Conservation (phyloP, 2,888 invertebrate species). For the Cabera pusaria region DNA sequence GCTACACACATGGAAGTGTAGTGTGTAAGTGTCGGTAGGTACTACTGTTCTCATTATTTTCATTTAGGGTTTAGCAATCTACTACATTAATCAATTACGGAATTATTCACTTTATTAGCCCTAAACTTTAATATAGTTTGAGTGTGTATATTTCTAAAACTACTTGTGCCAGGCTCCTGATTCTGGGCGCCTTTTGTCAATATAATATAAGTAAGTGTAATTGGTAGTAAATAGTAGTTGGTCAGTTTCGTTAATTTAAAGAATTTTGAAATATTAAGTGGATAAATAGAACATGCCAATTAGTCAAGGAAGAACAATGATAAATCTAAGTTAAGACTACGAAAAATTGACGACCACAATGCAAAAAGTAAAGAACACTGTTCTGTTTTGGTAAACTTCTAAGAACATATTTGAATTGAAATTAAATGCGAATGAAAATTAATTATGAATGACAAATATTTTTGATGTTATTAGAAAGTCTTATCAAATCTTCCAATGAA, state of each 20-base stretch:
- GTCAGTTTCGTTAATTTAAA: conserved; percentile 18
- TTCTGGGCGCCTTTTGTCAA: conserved; percentile 11
- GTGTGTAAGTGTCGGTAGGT: conserved; percentile 11
- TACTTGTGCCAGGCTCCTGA: conserved; percentile 13
- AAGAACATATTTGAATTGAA: no score
- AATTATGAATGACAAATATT: no score
- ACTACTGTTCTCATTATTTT: conserved; percentile 4
- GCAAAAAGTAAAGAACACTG: conserved; percentile 10
- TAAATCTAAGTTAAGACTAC: conserved; percentile 20
- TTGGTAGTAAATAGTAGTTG: conserved; percentile 4
- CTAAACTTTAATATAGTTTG: conserved; percentile 8
- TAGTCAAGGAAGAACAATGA: conserved; percentile 32
- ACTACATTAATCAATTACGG: conserved; percentile 10
- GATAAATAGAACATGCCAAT: conserved; percentile 26
- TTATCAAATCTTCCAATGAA: no score
- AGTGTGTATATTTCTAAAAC: conserved; percentile 12
- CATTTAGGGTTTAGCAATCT: conserved; percentile 11
- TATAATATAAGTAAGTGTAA: no score
- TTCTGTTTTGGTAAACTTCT: no score
- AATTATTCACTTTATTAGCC: conserved; percentile 4
- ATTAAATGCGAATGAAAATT: no score
- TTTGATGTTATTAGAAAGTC: no score
- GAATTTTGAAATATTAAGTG: conserved; percentile 15
- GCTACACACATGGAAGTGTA: conserved; percentile 12
- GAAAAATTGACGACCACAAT: conserved; percentile 4